phyloP scores from a whole-genome alignment of 2,113 vertebrate genomes.

The Anolis sagrei region DNA sequence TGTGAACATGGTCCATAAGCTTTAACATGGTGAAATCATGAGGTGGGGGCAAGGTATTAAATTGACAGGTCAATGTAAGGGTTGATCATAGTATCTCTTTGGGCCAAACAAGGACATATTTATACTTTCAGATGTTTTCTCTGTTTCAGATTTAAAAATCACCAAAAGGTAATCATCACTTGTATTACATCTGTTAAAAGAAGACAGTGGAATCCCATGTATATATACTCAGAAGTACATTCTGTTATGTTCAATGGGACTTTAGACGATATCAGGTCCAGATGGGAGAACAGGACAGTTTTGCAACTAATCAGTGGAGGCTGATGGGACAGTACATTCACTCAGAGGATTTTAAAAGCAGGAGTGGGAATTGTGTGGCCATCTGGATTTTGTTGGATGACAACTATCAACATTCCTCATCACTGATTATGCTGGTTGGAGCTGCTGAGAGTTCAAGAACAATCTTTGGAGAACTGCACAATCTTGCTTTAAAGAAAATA shows the following conservation, averaged over 20 bases:
- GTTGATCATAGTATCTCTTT: not conserved
- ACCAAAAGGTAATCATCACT: not conserved
- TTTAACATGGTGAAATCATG: not conserved
- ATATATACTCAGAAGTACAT: not conserved
- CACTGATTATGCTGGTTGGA: too few relatives aligned
- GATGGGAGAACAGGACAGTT: too few relatives aligned
- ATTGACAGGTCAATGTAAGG: not conserved
- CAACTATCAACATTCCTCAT: too few relatives aligned
- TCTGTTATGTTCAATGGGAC: not conserved
- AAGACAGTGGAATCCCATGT: not conserved
- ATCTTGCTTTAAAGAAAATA: not conserved
- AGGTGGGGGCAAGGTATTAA: constrained; percentile 12
- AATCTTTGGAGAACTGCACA: too few relatives aligned
- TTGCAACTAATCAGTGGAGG: too few relatives aligned
- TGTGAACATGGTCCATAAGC: not conserved
- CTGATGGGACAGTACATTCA: too few relatives aligned
- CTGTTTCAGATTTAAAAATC: not conserved
- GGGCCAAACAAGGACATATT: not conserved
- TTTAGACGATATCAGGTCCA: not conserved
- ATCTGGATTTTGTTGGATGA: too few relatives aligned
- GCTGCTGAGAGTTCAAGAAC: too few relatives aligned
- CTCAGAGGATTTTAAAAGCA: too few relatives aligned
- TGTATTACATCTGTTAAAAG: not conserved
- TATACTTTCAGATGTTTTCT: not conserved
- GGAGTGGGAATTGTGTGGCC: too few relatives aligned